Percentiles rank a stretch among this genome's conserved stretches.
These are phyloP conservation scores for Brevimyrus niger DNA, from an alignment of 2,113 vertebrate genomes.

Conservation along the genomic window DNA sequence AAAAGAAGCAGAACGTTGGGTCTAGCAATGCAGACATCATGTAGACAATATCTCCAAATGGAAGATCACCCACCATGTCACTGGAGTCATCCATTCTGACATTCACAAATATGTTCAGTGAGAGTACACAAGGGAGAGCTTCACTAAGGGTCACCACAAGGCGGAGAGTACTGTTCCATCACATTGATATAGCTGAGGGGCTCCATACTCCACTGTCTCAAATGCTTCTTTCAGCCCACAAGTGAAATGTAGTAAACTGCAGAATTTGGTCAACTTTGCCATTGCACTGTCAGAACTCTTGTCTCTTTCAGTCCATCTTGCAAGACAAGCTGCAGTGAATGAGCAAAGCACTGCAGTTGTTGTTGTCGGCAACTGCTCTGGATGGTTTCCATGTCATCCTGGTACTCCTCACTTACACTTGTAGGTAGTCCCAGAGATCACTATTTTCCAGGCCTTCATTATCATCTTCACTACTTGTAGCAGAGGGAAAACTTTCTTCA, in stretches of 20 bases:
- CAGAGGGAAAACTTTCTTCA: neutral
- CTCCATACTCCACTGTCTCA: neutral
- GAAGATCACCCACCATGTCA: no score
- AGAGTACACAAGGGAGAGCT: neutral
- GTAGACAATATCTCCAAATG: neutral
- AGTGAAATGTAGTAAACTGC: neutral
- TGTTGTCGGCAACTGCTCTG: neutral
- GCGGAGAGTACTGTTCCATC: neutral
- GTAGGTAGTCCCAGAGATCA: neutral
- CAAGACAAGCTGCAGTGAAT: neutral
- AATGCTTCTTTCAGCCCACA: neutral
- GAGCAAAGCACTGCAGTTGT: neutral
- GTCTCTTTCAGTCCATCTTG: neutral
- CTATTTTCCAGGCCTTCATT: neutral
- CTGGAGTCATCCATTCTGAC: no score
- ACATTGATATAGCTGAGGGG: neutral
- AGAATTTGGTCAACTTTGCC: neutral
- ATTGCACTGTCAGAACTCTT: neutral
- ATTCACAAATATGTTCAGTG: neutral
- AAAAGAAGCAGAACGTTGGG: conserved; percentile 8
- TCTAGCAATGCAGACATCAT: conserved; percentile 18
- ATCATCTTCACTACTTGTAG: neutral
- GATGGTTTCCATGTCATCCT: neutral
- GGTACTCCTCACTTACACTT: neutral
- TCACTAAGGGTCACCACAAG: neutral